These are phyloP conservation scores for Yponomeuta cagnagella DNA, from an alignment of 2,888 invertebrate species.

Conservation along the genomic window DNA sequence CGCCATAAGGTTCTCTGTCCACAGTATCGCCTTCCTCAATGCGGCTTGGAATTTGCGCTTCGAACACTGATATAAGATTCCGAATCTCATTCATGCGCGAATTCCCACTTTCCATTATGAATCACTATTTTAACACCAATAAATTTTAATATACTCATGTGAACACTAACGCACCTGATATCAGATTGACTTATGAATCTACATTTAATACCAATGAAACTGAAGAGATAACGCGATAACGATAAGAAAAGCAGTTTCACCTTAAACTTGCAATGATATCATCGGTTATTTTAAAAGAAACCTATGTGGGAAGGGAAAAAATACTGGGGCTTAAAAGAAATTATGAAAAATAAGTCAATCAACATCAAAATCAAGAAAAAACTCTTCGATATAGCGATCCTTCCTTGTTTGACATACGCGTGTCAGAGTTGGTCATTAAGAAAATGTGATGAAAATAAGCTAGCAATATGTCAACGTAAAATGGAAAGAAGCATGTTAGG, in stretches of 20 bases:
- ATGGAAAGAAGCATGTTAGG: too few relatives aligned
- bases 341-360: too few relatives aligned
- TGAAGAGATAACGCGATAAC: background rate
- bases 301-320: too few relatives aligned
- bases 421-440: too few relatives aligned
- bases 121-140: background rate
- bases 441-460: too few relatives aligned
- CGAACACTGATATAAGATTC: constrained; percentile 3
- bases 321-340: too few relatives aligned
- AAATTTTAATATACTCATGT: background rate
- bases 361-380: too few relatives aligned
- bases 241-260: background rate
- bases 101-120: background rate
- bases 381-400: too few relatives aligned
- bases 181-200: background rate
- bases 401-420: too few relatives aligned
- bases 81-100: background rate
- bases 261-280: background rate
- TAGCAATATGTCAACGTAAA: too few relatives aligned
- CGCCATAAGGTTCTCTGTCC: background rate
- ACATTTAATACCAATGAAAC: background rate
- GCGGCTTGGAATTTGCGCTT: background rate
- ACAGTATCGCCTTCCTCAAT: background rate
- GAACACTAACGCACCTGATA: background rate
- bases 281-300: background rate